A percentile compares a stretch with the other conserved stretches of the same genome.
Evolutionary conservation across 2,113 vertebrate species (phyloP).

Genomic region (Tauraco erythrolophus): DNA sequence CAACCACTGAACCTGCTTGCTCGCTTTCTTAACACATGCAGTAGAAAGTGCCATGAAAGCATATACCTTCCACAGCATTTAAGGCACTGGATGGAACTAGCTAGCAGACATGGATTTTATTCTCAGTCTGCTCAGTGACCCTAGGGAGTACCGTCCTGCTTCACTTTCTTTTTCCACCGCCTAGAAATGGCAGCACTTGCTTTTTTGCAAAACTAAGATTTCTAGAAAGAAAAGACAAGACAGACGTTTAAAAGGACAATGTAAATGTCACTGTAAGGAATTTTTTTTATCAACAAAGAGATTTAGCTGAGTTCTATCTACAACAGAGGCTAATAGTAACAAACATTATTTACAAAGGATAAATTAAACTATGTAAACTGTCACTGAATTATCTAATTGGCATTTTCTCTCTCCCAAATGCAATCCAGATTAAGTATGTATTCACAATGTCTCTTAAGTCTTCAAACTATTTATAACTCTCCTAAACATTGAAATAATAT

Average conservation of each 20-base stretch:
- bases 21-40: neutral
- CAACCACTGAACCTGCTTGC: neutral
- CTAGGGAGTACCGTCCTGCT: neutral
- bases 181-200: neutral
- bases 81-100: neutral
- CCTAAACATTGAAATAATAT: constrained; percentile 71
- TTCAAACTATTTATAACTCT: constrained; percentile 73
- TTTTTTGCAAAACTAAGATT: neutral
- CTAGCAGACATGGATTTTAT: neutral
- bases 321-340: constrained; percentile 43
- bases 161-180: neutral
- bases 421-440: constrained; percentile 38
- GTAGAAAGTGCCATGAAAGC: neutral
- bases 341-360: constrained; percentile 41
- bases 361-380: constrained; percentile 27
- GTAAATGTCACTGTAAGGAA: neutral
- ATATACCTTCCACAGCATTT: neutral
- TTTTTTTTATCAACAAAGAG: neutral
- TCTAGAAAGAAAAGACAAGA: neutral
- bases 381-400: constrained; percentile 45
- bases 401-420: constrained; percentile 39
- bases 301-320: constrained; percentile 13
- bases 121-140: neutral
- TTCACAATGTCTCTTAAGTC: constrained; percentile 54
- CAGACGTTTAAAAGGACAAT: neutral